Conservation (phyloP, 2,797 vertebrate species). For the Poeciliopsis gracilis region DNA sequence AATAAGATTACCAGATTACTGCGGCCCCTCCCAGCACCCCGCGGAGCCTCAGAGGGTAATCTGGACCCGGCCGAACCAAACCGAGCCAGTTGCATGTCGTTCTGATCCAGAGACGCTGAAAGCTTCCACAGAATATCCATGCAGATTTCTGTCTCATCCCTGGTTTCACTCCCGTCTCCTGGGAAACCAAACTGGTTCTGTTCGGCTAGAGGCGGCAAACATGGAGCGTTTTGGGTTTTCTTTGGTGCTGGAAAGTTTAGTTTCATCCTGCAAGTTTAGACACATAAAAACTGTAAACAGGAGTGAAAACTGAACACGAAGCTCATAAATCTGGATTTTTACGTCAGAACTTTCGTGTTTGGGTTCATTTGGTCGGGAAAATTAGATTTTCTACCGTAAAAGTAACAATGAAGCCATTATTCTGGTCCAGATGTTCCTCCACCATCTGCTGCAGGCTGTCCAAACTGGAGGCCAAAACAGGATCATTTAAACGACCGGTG, state of each 20-base stretch:
- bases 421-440: not conserved
- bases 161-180: not conserved
- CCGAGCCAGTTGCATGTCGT: not conserved
- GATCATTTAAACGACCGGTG: too few species aligned
- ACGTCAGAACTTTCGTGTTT: not conserved
- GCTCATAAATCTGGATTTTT: too few species aligned
- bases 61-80: conserved; percentile 34
- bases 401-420: not conserved
- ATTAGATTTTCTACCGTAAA: not conserved
- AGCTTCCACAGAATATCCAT: not conserved
- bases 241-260: not conserved
- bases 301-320: not conserved
- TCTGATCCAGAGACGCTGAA: not conserved
- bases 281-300: not conserved
- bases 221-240: not conserved
- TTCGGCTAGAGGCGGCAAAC: not conserved
- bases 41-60: conserved; percentile 49
- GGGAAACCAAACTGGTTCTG: not conserved
- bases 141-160: not conserved
- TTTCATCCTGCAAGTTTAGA: not conserved
- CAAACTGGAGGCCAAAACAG: too few species aligned
- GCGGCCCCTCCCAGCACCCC: conserved; percentile 46
- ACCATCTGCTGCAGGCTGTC: too few species aligned
- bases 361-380: not conserved
- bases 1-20: conserved; percentile 84